Conservation (phyloP, 2,888 invertebrate species). For the Phyto melanocephala region DNA sequence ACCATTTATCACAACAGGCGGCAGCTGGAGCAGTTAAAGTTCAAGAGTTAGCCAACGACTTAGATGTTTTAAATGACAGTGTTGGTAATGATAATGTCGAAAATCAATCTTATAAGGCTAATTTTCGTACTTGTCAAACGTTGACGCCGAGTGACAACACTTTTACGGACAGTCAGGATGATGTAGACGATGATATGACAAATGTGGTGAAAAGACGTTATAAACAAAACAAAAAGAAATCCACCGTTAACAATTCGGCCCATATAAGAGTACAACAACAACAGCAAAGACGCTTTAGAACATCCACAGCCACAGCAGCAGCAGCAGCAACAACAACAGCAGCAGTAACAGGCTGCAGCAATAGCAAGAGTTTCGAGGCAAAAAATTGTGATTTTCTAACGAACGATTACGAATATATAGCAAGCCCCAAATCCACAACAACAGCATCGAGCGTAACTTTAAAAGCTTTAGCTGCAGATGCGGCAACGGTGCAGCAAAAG, state of each 20-base stretch:
- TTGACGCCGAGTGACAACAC: too few relatives aligned
- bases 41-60: constrained; percentile 70
- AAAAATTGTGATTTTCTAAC: constrained; percentile 38
- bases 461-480: constrained; percentile 52
- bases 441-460: constrained; percentile 57
- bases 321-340: constrained; percentile 16
- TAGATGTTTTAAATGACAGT: constrained; percentile 70
- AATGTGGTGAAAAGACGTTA: constrained; percentile 74
- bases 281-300: constrained; percentile 73
- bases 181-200: constrained; percentile 69
- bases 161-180: constrained; percentile 70
- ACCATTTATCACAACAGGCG: constrained; percentile 14
- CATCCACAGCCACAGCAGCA: constrained; percentile 23
- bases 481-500: constrained; percentile 47
- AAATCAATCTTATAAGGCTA: constrained; percentile 55
- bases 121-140: constrained; percentile 37
- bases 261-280: constrained; percentile 70
- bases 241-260: constrained; percentile 63
- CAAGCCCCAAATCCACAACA: constrained; percentile 55
- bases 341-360: constrained; percentile 24
- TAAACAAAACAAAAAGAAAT: constrained; percentile 74
- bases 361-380: constrained; percentile 39
- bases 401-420: constrained; percentile 54
- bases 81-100: constrained; percentile 57
- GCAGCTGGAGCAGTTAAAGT: background rate